phyloP scores from a whole-genome alignment of 2,113 vertebrate genomes.

The Myrmecobius fasciatus region DNA sequence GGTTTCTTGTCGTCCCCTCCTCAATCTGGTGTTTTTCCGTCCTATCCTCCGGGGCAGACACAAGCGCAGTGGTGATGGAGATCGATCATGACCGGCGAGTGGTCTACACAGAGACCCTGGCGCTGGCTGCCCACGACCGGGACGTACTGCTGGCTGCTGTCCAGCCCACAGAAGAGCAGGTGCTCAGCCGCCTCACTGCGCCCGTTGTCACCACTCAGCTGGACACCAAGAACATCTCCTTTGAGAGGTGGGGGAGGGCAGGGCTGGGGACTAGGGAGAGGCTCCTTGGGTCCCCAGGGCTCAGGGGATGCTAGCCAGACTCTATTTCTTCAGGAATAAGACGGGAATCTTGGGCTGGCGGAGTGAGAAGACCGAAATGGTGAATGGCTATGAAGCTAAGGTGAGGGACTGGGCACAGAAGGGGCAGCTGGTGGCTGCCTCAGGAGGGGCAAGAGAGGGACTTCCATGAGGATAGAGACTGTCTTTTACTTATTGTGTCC shows the following conservation, averaged over 20 bases:
- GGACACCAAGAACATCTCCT: constrained; percentile 97
- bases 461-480: not conserved
- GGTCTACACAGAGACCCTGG: constrained; percentile 94
- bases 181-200: constrained; percentile 92
- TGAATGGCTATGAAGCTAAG: constrained; percentile 98
- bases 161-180: constrained; percentile 97
- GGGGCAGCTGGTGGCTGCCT: not conserved
- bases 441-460: not conserved
- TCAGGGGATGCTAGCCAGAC: not conserved
- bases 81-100: constrained; percentile 96
- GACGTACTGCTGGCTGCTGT: constrained; percentile 90
- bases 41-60: constrained; percentile 83
- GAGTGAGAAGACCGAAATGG: constrained; percentile 95
- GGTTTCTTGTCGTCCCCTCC: not conserved
- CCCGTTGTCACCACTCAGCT: constrained; percentile 97
- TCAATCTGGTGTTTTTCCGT: not conserved
- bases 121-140: constrained; percentile 87
- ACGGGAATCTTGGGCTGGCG: constrained; percentile 98
- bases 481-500: not conserved
- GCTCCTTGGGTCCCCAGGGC: not conserved
- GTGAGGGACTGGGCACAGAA: constrained; percentile 80
- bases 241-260: constrained; percentile 90
- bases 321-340: constrained; percentile 90
- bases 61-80: constrained; percentile 96
- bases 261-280: not conserved